These are phyloP conservation scores for Anguilla pacifica DNA, from an alignment of 2,797 vertebrate genomes.

Conservation along the genomic window DNA sequence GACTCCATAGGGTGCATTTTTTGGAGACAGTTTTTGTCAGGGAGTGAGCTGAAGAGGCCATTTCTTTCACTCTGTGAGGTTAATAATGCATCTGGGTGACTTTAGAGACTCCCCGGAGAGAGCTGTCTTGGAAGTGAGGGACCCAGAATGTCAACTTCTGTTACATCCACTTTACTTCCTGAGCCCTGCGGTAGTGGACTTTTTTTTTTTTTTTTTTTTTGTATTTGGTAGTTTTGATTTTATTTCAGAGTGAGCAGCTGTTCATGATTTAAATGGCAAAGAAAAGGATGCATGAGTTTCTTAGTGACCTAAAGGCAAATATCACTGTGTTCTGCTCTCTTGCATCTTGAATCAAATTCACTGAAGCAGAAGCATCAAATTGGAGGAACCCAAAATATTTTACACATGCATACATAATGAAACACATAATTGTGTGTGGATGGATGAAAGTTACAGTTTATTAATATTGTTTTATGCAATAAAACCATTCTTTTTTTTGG, in stretches of 20 bases:
- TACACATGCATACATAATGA: background rate
- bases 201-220: background rate
- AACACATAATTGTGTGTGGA: background rate
- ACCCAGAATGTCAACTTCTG: background rate
- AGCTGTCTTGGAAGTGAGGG: background rate
- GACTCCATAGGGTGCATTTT: background rate
- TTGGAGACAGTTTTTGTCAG: background rate
- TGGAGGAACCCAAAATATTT: background rate
- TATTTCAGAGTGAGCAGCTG: background rate
- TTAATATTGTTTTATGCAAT: background rate
- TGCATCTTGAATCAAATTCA: background rate
- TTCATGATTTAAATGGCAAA: background rate
- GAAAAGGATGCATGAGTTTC: background rate
- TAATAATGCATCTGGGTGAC: slow-evolving; percentile 13
- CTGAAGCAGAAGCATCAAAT: background rate
- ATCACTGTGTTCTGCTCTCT: background rate
- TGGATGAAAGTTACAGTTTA: background rate
- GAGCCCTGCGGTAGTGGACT: background rate
- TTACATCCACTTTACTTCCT: background rate
- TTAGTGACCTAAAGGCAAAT: background rate
- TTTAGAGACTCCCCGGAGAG: background rate
- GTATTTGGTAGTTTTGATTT: background rate
- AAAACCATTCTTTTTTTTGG: background rate
- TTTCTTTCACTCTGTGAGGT: background rate
- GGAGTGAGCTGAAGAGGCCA: background rate